Percentiles rank a stretch among this genome's conserved stretches.
phyloP scores from a whole-genome alignment of 2,797 vertebrate genomes.

The Amazonetta brasiliensis region DNA sequence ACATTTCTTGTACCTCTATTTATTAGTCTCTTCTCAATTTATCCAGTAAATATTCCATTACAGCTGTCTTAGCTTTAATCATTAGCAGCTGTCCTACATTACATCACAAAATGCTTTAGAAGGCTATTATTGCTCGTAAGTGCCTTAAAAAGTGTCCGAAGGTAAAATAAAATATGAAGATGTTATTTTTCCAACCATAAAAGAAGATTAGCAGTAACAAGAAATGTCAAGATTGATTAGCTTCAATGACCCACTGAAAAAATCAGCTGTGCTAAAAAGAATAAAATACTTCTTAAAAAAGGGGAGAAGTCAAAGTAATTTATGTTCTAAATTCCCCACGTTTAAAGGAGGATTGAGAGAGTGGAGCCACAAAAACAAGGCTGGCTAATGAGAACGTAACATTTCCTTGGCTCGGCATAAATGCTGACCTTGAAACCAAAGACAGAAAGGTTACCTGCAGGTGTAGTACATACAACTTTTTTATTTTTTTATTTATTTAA shows the following conservation, averaged over 20 bases:
- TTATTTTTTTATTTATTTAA: not conserved
- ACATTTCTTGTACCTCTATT: not conserved
- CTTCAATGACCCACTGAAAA: slow-evolving; percentile 18
- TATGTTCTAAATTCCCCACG: slow-evolving; percentile 3
- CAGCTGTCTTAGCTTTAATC: not conserved
- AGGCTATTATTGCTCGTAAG: not conserved
- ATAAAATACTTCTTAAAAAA: not conserved
- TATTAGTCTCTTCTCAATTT: not conserved
- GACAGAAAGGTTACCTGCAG: slow-evolving; percentile 11
- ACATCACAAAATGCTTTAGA: not conserved
- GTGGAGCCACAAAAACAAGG: not conserved
- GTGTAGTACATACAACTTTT: not conserved
- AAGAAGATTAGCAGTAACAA: not conserved
- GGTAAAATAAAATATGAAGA: slow-evolving; percentile 39
- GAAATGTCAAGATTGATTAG: slow-evolving; percentile 15
- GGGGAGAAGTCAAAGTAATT: slow-evolving; percentile 4
- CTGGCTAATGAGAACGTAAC: not conserved
- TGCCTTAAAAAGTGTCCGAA: not conserved
- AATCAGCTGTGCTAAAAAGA: not conserved
- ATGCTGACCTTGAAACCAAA: not conserved
- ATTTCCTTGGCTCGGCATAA: not conserved
- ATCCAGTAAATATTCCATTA: not conserved
- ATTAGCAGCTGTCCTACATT: not conserved
- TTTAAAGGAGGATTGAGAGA: not conserved
- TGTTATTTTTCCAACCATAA: not conserved